phyloP scores from a whole-genome alignment of 2,888 invertebrate genomes.

The Carcina quercana region DNA sequence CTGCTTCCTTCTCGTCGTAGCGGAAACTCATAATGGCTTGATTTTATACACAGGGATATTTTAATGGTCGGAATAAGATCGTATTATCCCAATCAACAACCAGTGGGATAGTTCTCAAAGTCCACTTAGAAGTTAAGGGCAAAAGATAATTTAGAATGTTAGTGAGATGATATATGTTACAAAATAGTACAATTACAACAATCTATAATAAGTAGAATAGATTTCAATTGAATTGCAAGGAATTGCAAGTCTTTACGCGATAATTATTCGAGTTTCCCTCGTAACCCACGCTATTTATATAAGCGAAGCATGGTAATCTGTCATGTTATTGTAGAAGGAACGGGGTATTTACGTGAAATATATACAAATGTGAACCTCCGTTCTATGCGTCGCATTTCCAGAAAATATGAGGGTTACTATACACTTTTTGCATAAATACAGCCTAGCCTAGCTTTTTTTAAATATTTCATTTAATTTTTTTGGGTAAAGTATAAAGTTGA shows the following conservation, averaged over 20 bases:
- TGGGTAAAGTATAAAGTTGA: too few species aligned
- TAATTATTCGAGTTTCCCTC: slow-evolving; percentile 9
- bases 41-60: too few species aligned
- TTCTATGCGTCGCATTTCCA: slow-evolving; percentile 14
- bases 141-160: neutral
- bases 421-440: too few species aligned
- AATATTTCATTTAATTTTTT: too few species aligned
- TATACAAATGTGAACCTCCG: slow-evolving; percentile 17
- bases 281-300: slow-evolving; percentile 10
- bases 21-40: too few species aligned
- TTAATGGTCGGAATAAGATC: too few species aligned
- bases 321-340: slow-evolving; percentile 17
- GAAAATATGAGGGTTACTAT: too few species aligned
- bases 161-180: neutral
- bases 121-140: neutral
- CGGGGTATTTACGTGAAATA: slow-evolving; percentile 13
- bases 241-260: neutral
- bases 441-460: too few species aligned
- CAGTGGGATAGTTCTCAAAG: neutral
- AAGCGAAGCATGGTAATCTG: slow-evolving; percentile 16
- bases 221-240: neutral
- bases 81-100: too few species aligned
- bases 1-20: too few species aligned
- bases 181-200: neutral
- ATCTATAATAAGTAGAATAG: neutral